Evolutionary conservation across 2,888 invertebrate species (phyloP), one percentile per base, ranked within the genome.

Genomic region (Drosophila pegasa): DNA sequence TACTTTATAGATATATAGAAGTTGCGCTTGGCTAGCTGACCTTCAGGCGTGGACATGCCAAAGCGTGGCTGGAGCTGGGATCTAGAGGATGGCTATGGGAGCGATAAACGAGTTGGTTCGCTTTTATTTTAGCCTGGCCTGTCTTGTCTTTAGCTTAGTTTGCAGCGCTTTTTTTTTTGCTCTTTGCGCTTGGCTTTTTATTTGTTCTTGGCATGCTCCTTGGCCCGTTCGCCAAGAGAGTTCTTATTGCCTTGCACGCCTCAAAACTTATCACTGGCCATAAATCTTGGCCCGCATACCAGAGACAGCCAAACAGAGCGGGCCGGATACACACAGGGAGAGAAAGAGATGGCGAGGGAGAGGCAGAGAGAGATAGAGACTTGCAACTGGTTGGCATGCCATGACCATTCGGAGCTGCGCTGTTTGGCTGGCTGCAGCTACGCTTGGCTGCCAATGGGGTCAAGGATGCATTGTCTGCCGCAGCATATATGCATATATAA

Each of bases 231-330:
- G 56, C 29, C 72, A 64, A 40, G 71, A 58, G 35, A 75, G 74
- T 88, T 88, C 86, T 88, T 83, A 86, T 86, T 83, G 86, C 85
- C 78, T 45, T 79, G 88, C 79, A 87, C 87, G 89, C 89, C 82
- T 89, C 84, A 88, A 88, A 45, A 87, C 89, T 88, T 88, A 88
- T 88, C 88, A 87, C 75, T 75, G 80, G 87, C 87, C 87, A 88
- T 88, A 88, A 88, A 88, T 88, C 89, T 88, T 80, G 78, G 78
- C 71, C 80, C 69, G 75, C 83, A 83, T 86, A 83, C 84, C 83
- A 81, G 59, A 71, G 75, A 71, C 77, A 77, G 65, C 60, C 33
- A 66, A 57, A 80, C 71, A 52, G 31, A 31, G 60, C 62, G 56
- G 75, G 66, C 86, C 78, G 67, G 78, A 80, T 72, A 66, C 74